Conservation (phyloP, 2,888 invertebrate species). For the Unio delphinus region DNA sequence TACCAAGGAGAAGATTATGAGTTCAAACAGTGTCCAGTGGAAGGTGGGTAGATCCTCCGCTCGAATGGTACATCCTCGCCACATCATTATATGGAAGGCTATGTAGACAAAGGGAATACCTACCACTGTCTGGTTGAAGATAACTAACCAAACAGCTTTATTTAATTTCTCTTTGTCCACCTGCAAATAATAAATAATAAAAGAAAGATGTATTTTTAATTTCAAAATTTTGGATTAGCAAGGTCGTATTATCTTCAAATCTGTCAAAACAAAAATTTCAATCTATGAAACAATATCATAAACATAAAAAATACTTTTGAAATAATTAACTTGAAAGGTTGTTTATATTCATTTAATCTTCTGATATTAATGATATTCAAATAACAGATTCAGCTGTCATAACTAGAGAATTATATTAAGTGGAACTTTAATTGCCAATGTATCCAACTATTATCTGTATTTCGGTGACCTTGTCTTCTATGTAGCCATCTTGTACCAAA, state of each 20-base stretch:
- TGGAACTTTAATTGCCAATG: no score
- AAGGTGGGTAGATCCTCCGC: constrained; percentile 81
- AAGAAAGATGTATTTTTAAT: no score
- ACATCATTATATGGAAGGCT: constrained; percentile 78
- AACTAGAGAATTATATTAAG: no score
- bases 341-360: no score
- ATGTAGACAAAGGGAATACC: constrained; percentile 79
- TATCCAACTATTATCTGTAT: no score
- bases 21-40: constrained; percentile 81
- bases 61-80: constrained; percentile 77
- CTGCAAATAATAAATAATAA: constrained; percentile 37
- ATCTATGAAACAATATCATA: not conserved
- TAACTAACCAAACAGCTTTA: constrained; percentile 79
- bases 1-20: constrained; percentile 81
- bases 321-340: no score
- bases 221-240: no score
- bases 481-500: no score
- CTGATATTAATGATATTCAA: no score
- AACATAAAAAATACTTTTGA: no score
- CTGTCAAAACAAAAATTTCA: not conserved
- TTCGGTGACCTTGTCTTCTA: no score
- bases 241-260: not conserved
- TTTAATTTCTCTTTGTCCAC: constrained; percentile 55
- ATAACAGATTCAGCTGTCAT: no score
- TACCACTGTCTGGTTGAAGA: constrained; percentile 82